phyloP scores from a whole-genome alignment of 2,888 invertebrate species.

The Embidobia sp. region DNA sequence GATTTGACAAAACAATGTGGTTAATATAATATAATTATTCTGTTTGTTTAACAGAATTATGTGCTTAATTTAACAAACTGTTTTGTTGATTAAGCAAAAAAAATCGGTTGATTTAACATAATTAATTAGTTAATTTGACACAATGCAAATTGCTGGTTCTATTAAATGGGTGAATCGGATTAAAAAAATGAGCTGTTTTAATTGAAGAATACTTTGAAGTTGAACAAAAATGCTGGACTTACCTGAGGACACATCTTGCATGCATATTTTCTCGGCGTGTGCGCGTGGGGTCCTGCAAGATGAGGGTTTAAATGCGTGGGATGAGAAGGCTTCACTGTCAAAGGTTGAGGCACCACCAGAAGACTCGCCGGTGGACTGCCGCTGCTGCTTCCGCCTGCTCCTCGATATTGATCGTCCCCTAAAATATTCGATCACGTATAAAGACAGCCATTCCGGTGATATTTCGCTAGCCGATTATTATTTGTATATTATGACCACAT shows the following conservation, averaged over 20 bases:
- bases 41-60: too few relatives aligned
- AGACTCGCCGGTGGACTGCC: constrained; percentile 85
- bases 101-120: too few relatives aligned
- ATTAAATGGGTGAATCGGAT: too few relatives aligned
- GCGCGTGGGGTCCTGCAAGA: constrained; percentile 79
- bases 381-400: constrained; percentile 82
- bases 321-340: constrained; percentile 80
- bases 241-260: constrained; percentile 99
- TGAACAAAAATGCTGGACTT: constrained; percentile 78
- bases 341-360: constrained; percentile 93
- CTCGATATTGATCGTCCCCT: constrained; percentile 80
- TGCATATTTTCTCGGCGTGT: constrained; percentile 90
- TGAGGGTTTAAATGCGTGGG: constrained; percentile 80
- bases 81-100: too few relatives aligned
- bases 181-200: constrained; percentile 10
- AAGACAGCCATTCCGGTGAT: constrained; percentile 54
- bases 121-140: too few relatives aligned
- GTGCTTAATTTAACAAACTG: too few relatives aligned
- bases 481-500: constrained; percentile 41
- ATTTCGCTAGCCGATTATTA: constrained; percentile 51
- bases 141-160: too few relatives aligned
- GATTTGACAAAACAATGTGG: too few relatives aligned
- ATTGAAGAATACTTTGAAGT: constrained; percentile 33
- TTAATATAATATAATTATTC: too few relatives aligned
- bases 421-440: constrained; percentile 64